These are phyloP conservation scores for Mesoclemmys tuberculata DNA, from an alignment of 2,113 vertebrate genomes.

Conservation along the genomic window DNA sequence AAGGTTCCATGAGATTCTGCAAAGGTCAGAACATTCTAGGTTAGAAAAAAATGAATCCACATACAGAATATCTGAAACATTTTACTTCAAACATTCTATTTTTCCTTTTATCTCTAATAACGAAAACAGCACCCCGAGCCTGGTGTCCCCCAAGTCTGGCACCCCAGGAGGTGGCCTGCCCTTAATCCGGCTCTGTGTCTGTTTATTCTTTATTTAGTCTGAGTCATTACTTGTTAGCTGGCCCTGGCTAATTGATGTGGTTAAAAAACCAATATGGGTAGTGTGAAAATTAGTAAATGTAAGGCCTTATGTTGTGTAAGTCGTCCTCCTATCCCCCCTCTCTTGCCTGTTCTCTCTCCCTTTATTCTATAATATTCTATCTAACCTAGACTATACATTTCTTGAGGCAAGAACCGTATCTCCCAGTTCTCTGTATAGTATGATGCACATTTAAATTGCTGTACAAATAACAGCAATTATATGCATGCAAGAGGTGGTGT, in stretches of 20 bases:
- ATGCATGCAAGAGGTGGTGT: not conserved
- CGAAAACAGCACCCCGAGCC: no score
- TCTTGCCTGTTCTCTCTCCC: not conserved
- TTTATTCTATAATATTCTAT: not conserved
- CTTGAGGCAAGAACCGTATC: not conserved
- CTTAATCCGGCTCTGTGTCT: not conserved
- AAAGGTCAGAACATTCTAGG: no score
- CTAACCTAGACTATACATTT: not conserved
- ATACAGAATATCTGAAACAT: no score
- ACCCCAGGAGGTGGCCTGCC: no score
- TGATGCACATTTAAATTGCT: not conserved
- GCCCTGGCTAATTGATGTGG: constrained; percentile 21
- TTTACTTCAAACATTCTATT: not conserved
- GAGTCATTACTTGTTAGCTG: constrained; percentile 38
- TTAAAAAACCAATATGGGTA: constrained; percentile 28
- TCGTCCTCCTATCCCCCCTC: not conserved
- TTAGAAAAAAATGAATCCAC: no score
- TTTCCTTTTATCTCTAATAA: not conserved
- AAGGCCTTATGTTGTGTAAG: not conserved
- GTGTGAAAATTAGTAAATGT: not conserved
- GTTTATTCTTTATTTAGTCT: not conserved
- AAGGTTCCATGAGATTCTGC: no score
- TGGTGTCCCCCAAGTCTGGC: no score
- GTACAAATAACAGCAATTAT: not conserved
- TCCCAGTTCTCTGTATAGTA: not conserved